Percentiles rank a stretch among this genome's conserved stretches.
These are phyloP conservation scores for Selenia dentaria DNA, from an alignment of 2,888 invertebrate species.

Conservation along the genomic window DNA sequence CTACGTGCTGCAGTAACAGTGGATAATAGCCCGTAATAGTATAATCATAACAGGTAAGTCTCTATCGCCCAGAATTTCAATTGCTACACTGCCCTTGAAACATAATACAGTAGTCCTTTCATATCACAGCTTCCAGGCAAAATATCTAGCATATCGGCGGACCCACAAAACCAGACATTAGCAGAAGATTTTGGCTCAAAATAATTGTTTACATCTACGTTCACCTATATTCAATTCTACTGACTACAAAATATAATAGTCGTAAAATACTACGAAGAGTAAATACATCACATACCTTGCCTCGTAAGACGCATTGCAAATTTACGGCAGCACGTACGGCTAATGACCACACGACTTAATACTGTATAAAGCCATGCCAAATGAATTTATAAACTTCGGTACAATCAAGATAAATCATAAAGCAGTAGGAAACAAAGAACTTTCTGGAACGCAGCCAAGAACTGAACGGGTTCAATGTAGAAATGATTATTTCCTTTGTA, in stretches of 20 bases:
- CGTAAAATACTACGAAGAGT: background rate
- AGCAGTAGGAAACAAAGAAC: constrained; percentile 64
- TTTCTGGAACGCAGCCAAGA: constrained; percentile 61
- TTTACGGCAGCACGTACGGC: background rate
- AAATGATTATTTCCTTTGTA: constrained; percentile 60
- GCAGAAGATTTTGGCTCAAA: too few relatives aligned
- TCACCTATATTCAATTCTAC: too few relatives aligned
- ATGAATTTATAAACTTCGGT: constrained; percentile 27
- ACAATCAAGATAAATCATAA: constrained; percentile 52
- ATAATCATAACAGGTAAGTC: too few relatives aligned
- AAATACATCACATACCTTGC: constrained; percentile 3
- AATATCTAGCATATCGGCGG: too few relatives aligned
- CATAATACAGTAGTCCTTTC: too few relatives aligned
- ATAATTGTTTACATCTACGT: too few relatives aligned
- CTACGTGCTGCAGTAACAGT: too few relatives aligned
- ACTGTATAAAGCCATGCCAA: constrained; percentile 33
- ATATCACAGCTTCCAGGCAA: too few relatives aligned
- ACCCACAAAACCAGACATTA: too few relatives aligned
- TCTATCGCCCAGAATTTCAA: too few relatives aligned
- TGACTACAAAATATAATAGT: constrained; percentile 7
- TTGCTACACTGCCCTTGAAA: too few relatives aligned
- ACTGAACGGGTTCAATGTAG: constrained; percentile 41
- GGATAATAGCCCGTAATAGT: too few relatives aligned
- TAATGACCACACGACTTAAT: background rate
- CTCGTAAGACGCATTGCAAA: constrained; percentile 1